Base-by-base conservation (phyloP, 2,888 invertebrate genomes). In the Xestobium rufovillosum region DNA sequence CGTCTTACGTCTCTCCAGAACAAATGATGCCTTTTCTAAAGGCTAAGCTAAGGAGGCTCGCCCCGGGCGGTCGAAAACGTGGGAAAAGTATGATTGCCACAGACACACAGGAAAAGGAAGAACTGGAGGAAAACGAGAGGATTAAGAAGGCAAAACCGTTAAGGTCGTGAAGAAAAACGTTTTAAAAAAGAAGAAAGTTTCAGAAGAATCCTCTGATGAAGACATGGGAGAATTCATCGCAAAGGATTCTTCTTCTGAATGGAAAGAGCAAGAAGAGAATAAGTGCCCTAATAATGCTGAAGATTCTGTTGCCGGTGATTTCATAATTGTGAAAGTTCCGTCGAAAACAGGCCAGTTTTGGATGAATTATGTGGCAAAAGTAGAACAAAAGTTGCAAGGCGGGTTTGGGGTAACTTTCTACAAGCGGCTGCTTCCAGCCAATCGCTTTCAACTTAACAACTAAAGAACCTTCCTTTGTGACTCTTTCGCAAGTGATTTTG, bases 21-120 rank as follows among this genome's bases (percentile, higher is more conserved):
- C 27, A 33, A 19, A 28, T 43, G 13, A 19, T 14, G 4, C 33
- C 38, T 3, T 33, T 32, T 16, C 38, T 29, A 27, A 39, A 39
- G 29, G 41, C 29, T 14, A 17, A 26, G 8, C 17, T 36, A 19
- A 25, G 35, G 28, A 39, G 38, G 16, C 13, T 31, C 10, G 25
- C 10, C 4, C 25, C 31, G 12, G 17, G 31, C 4, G 32, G 33
- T 14, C 25, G 37, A 33, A 40, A 41, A 17, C 29, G 35, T 8
- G 40, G 40, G 14, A 26, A 26, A 9, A 34, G 41, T 27, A 41
- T 41, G 38, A 39, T 41, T 16, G 34, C 31, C 8, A 43, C 38
- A 2, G 43, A 42, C 33, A 44, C 37, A 14, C 41, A 35, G 10
- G 41, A 38, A 27, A 43, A 43, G 26, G 26, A 29, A n/a, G 31